Base-by-base conservation (phyloP, 2,797 vertebrate species). In the Merluccius polli region DNA sequence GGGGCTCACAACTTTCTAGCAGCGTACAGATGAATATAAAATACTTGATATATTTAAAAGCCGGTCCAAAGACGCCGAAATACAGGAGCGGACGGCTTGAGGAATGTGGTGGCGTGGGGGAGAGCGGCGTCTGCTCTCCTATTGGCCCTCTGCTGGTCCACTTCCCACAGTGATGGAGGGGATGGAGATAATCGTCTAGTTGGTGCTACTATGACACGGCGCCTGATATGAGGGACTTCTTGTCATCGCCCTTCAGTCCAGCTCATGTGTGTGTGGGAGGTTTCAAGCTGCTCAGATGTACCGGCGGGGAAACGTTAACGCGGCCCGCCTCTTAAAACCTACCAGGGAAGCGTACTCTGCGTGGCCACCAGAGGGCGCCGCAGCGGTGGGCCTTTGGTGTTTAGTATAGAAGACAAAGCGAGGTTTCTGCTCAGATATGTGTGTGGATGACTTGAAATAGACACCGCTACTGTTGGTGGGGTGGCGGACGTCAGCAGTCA, bases 401-500 rank as follows among this genome's bases (percentile, higher is more conserved):
- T 63, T 24, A 7, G 52, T n/a, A n/a, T 52, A 21, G 48, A 52
- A 44, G 41, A 11, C 38, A 41, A 48, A 48, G 44, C 44, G 13
- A 48, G 31, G 67, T 31, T 29, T 31, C n/a, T 29, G 67, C 21
- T 32, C 67, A 13, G 29, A 69, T 67, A 30, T 67, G 44, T 21
- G 3, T 48, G 44, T 52, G 18, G 18, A 5, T 52, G 21, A 7
- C 18, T 52, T 24, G 52, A 24, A 5, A 16, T 48, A 15, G n/a
- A 63, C 52, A 24, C 9, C 52, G n/a, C 52, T 52, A 10, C 52
- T 24, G 52, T 11, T 63, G n/a, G n/a, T 63, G n/a, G 52, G 52
- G n/a, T 27, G 52, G 52, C 10, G 52, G 52, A 63, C 52, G 9
- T 27, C 21, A 70, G 70, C 76, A 75, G 72, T 36, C 32, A 21